Percentiles rank a stretch among this genome's conserved stretches.
phyloP scores from a whole-genome alignment of 2,797 vertebrate genomes.

The Silurus aristotelis region DNA sequence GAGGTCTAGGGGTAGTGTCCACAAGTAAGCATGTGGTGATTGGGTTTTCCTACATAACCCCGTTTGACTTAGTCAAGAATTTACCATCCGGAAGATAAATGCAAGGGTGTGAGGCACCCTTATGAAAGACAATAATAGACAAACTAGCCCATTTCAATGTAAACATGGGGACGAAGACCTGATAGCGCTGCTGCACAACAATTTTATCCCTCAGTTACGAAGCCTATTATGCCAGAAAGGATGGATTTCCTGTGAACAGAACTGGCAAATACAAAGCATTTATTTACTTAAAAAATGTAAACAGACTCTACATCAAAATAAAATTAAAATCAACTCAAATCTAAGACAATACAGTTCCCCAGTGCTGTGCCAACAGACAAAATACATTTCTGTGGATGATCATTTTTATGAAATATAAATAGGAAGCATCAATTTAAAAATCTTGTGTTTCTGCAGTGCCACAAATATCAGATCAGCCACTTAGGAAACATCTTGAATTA shows the following conservation, averaged over 20 bases:
- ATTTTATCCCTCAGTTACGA: neutral
- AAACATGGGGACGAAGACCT: neutral
- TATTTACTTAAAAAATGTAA: neutral
- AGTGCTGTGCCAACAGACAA: neutral
- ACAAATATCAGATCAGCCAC: slow-evolving; percentile 4
- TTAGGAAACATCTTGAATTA: slow-evolving; percentile 17
- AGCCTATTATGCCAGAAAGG: neutral
- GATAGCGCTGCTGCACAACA: neutral
- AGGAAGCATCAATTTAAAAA: neutral
- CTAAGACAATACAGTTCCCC: neutral
- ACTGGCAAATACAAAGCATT: neutral
- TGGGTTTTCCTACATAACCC: neutral
- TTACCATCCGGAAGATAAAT: neutral
- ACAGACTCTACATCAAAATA: neutral
- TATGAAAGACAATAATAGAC: neutral
- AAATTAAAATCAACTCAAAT: neutral
- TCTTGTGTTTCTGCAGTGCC: neutral
- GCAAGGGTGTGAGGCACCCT: neutral
- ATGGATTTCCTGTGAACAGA: neutral
- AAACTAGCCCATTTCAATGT: neutral
- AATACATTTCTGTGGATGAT: neutral
- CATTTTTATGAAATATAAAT: neutral
- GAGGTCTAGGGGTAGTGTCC: neutral
- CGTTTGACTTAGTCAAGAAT: neutral
- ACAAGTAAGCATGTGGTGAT: neutral